These are phyloP conservation scores for Meriones unguiculatus DNA, from an alignment of 2,113 vertebrate species.

Conservation along the genomic window DNA sequence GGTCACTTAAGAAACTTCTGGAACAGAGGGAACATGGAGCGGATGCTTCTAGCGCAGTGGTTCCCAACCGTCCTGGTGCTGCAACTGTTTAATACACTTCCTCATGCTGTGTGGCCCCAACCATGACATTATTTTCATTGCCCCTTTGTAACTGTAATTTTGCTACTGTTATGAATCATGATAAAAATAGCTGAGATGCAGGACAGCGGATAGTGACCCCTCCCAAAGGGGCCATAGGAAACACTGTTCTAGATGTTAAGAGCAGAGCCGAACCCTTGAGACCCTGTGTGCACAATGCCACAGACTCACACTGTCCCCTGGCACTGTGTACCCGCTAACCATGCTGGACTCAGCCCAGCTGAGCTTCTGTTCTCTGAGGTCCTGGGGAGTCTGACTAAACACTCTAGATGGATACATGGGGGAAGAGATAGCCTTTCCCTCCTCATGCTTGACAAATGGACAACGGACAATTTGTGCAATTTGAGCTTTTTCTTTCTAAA, in stretches of 20 bases:
- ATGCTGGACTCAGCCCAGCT: neutral
- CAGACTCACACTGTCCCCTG: neutral
- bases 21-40: neutral
- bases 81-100: neutral
- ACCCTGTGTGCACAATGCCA: neutral
- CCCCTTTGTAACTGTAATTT: neutral
- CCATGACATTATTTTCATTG: neutral
- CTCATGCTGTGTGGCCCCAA: neutral
- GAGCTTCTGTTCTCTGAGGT: neutral
- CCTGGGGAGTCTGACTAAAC: neutral
- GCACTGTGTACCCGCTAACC: rapidly evolving
- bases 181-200: neutral
- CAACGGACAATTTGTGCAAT: neutral
- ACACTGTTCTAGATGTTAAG: neutral
- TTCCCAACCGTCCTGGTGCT: neutral
- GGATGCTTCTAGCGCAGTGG: neutral
- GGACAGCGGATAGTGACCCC: neutral
- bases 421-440: neutral
- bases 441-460: neutral
- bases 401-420: neutral
- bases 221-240: neutral
- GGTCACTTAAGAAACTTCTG: neutral
- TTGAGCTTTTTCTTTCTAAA: neutral
- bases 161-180: neutral
- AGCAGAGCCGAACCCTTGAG: neutral